Conservation (phyloP, 2,113 vertebrate genomes). For the Campylomormyrus numenius region DNA sequence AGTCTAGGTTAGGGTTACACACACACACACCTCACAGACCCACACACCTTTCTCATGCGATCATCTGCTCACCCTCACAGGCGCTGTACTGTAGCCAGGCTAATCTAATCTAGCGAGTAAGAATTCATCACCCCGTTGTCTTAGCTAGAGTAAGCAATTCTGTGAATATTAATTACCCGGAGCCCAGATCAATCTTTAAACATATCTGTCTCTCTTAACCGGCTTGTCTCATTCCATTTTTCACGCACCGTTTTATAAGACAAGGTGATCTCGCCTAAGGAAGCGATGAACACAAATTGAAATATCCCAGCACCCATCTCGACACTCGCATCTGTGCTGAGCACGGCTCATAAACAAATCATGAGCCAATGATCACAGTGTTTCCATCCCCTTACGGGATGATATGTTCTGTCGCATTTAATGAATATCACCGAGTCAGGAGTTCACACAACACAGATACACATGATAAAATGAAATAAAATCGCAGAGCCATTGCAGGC, state of each 20-base stretch:
- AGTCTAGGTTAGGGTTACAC: neutral
- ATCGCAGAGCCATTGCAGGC: neutral
- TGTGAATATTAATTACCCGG: conserved; percentile 31
- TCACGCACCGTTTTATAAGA: conserved; percentile 27
- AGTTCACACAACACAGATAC: neutral
- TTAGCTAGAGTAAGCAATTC: conserved; percentile 30
- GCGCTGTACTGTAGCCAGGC: neutral
- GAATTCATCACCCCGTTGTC: conserved; percentile 33
- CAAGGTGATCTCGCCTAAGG: conserved; percentile 34
- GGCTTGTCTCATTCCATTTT: conserved; percentile 32
- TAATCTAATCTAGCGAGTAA: neutral
- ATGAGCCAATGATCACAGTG: neutral
- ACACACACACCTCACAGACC: neutral
- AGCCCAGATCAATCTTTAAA: conserved; percentile 30
- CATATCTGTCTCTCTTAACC: conserved; percentile 30
- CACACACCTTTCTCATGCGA: neutral
- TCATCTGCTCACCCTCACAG: neutral
- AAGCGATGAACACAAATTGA: conserved; percentile 17
- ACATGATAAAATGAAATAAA: neutral
- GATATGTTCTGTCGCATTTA: neutral
- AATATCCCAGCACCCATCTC: conserved; percentile 7
- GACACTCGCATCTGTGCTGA: neutral
- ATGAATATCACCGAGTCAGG: neutral
- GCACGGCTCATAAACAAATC: neutral
- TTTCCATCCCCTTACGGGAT: neutral